Conservation (phyloP, 1,140 invertebrate species). For the Capitella teleta region DNA sequence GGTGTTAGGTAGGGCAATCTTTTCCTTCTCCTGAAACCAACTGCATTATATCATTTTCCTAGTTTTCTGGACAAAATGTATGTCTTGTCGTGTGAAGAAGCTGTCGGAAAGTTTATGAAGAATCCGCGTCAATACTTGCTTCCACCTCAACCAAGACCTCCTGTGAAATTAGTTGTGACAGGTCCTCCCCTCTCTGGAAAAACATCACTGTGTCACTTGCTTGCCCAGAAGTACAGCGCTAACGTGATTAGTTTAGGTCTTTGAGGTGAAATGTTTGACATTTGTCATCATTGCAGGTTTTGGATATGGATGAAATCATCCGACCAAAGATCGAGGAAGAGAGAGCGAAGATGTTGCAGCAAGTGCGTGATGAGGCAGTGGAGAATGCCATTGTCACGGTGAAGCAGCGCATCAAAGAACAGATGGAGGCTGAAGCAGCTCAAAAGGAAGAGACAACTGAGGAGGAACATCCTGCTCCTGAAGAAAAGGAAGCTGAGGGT, state of each 20-base stretch:
- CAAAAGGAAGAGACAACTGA: no score
- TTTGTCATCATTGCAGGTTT: constrained; percentile 17
- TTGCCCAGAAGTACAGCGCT: constrained; percentile 39
- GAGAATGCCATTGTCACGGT: constrained; percentile 28
- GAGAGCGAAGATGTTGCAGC: constrained; percentile 23
- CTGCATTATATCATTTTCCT: constrained; percentile 7
- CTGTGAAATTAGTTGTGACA: constrained; percentile 35
- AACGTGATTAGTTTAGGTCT: constrained; percentile 20
- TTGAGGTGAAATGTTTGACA: background rate
- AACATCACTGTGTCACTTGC: constrained; percentile 26
- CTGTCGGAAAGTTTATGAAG: constrained; percentile 37
- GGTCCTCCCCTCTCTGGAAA: constrained; percentile 36
- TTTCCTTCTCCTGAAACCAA: background rate
- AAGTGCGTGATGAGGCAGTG: constrained; percentile 22
- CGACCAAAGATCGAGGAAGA: constrained; percentile 23
- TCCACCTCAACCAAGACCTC: constrained; percentile 34
- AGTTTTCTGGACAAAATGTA: constrained; percentile 42
- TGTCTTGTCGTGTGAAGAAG: constrained; percentile 32
- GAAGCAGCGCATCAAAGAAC: constrained; percentile 27
- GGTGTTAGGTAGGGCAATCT: constrained; percentile 28
- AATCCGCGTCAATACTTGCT: constrained; percentile 39
- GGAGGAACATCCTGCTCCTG: no score
- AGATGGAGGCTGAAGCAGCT: no score
- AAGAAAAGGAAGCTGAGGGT: no score
- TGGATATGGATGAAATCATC: constrained; percentile 28